These are phyloP conservation scores for Lasioglossum baleicum DNA, from an alignment of 1,140 invertebrate species.

Conservation along the genomic window DNA sequence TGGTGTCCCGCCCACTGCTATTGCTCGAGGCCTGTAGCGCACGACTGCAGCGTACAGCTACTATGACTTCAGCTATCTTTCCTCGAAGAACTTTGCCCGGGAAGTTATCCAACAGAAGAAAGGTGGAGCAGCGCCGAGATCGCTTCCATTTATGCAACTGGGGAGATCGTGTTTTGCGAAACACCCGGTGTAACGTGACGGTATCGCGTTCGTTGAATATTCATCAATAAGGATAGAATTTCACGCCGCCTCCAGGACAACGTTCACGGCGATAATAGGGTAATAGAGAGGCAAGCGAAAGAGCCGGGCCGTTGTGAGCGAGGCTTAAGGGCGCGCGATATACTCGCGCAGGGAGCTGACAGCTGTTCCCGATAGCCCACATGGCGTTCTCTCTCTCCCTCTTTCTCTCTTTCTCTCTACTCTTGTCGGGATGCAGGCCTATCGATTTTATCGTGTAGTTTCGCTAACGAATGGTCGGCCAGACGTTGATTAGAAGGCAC, in stretches of 20 bases:
- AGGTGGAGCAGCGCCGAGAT: background rate
- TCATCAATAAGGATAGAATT: slow-evolving; percentile 31
- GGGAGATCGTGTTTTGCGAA: background rate
- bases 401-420: background rate
- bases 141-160: background rate
- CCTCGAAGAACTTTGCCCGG: too few species aligned
- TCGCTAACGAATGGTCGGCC: slow-evolving; percentile 40
- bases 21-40: too few species aligned
- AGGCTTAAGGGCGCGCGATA: slow-evolving; percentile 49
- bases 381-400: slow-evolving; percentile 56
- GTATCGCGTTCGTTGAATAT: slow-evolving; percentile 18
- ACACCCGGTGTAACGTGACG: background rate
- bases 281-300: background rate
- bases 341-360: slow-evolving; percentile 58
- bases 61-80: too few species aligned
- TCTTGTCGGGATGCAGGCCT: slow-evolving; percentile 63
- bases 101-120: background rate
- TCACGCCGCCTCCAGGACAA: background rate
- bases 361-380: slow-evolving; percentile 71
- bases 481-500: slow-evolving; percentile 43
- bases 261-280: background rate
- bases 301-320: slow-evolving; percentile 32
- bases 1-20: too few species aligned
- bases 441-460: slow-evolving; percentile 71
- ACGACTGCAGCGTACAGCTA: too few species aligned